Conservation (phyloP, 1,140 invertebrate genomes). For the Drosophila sturtevanti region DNA sequence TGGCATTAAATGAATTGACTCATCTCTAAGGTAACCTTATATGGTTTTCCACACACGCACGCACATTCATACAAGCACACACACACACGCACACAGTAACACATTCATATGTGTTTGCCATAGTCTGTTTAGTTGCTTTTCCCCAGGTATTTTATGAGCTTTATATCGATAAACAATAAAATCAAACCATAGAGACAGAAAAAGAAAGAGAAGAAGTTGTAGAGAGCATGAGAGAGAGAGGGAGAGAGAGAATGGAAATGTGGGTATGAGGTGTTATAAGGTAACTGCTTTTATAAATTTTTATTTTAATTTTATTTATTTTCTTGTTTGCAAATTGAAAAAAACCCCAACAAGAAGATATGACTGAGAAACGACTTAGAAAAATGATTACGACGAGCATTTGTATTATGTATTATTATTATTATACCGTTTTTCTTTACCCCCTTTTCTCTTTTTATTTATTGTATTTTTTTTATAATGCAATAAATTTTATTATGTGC, state of each 20-base stretch:
- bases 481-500: slow-evolving; percentile 80
- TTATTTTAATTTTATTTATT: slow-evolving; percentile 80
- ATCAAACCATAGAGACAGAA: slow-evolving; percentile 31
- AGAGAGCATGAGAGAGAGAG: background rate
- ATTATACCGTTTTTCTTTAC: background rate
- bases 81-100: slow-evolving; percentile 11
- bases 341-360: slow-evolving; percentile 26
- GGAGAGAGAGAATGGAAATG: background rate
- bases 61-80: background rate
- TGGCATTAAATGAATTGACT: slow-evolving; percentile 11
- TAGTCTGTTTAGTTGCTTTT: slow-evolving; percentile 24
- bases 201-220: background rate
- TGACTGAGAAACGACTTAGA: slow-evolving; percentile 23
- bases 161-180: slow-evolving; percentile 80
- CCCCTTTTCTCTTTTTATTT: background rate
- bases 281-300: slow-evolving; percentile 63
- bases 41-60: background rate
- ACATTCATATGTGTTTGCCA: slow-evolving; percentile 29
- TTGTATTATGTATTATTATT: slow-evolving; percentile 39
- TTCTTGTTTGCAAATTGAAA: slow-evolving; percentile 75
- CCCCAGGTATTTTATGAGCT: slow-evolving; percentile 73
- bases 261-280: background rate
- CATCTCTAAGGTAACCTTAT: slow-evolving; percentile 28
- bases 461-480: slow-evolving; percentile 62
- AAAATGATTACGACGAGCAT: slow-evolving; percentile 64